A percentile compares a stretch with the other conserved stretches of the same genome.
Conservation (phyloP, 92 coral and sea anemone genomes). For the Porites cylindrica region DNA sequence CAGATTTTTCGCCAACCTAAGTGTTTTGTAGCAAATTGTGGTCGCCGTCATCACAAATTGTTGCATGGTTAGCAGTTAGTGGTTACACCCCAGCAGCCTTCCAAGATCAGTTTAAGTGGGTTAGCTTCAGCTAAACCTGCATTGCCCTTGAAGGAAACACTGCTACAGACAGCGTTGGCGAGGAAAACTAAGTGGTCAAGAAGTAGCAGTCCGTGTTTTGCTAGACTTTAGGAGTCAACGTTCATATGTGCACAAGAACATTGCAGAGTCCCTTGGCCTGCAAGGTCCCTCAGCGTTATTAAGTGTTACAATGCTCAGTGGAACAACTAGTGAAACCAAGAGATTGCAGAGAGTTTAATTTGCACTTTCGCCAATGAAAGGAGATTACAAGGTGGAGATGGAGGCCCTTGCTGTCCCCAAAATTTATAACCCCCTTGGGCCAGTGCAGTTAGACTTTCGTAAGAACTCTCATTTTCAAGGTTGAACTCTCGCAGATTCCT, state of each 20-base stretch:
- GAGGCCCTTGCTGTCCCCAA: slow-evolving; percentile 44
- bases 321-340: slow-evolving; percentile 20
- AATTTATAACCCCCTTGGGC: slow-evolving; percentile 41
- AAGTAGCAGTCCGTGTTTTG: slow-evolving; percentile 17
- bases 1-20: slow-evolving; percentile 40
- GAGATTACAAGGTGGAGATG: slow-evolving; percentile 18
- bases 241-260: neutral
- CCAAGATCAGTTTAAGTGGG: slow-evolving; percentile 12
- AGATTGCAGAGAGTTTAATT: neutral
- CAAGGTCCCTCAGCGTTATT: slow-evolving; percentile 6
- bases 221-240: slow-evolving; percentile 28
- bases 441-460: slow-evolving; percentile 29
- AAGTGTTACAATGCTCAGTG: slow-evolving; percentile 8
- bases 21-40: slow-evolving; percentile 48
- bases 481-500: slow-evolving; percentile 54
- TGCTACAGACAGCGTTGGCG: slow-evolving; percentile 27
- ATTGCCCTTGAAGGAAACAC: slow-evolving; percentile 10
- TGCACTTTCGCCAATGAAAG: neutral
- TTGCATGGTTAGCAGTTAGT: slow-evolving; percentile 18
- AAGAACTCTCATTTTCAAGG: slow-evolving; percentile 39
- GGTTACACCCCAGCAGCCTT: neutral
- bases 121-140: slow-evolving; percentile 28
- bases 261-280: neutral
- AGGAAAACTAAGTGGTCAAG: slow-evolving; percentile 10
- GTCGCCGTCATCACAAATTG: slow-evolving; percentile 47